phyloP scores from a whole-genome alignment of 2,113 vertebrate species.

The Gasterosteus nipponicus region DNA sequence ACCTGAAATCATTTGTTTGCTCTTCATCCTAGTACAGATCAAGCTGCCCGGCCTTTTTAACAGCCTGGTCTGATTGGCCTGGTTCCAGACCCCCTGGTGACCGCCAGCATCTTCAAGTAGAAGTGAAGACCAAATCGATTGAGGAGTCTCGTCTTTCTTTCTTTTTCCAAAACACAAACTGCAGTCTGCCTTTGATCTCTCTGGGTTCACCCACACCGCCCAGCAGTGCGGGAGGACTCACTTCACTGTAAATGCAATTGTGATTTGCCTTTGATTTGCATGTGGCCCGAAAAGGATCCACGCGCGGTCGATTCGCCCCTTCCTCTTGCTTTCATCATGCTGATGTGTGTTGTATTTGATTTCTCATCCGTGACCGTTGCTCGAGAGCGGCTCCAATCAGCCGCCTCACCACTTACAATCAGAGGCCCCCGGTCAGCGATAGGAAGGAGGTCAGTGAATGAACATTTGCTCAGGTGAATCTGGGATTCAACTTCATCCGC shows the following conservation, averaged over 20 bases:
- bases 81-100: neutral
- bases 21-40: neutral
- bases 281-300: neutral
- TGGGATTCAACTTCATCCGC: no score
- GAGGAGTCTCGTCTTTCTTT: neutral
- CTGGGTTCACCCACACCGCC: neutral
- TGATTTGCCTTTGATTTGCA: neutral
- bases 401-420: neutral
- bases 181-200: neutral
- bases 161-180: neutral
- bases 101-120: neutral
- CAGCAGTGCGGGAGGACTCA: neutral
- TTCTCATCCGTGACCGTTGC: neutral
- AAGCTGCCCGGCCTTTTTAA: neutral
- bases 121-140: neutral
- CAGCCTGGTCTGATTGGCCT: neutral
- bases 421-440: neutral
- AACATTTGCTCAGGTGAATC: neutral
- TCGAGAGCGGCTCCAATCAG: neutral
- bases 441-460: neutral
- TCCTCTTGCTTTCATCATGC: neutral
- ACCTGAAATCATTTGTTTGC: neutral
- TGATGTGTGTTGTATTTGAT: neutral
- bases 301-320: neutral
- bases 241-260: neutral